Percentiles rank a stretch among this genome's conserved stretches.
Evolutionary conservation across 2,113 vertebrate species (phyloP).

Genomic region (Cavia porcellus): DNA sequence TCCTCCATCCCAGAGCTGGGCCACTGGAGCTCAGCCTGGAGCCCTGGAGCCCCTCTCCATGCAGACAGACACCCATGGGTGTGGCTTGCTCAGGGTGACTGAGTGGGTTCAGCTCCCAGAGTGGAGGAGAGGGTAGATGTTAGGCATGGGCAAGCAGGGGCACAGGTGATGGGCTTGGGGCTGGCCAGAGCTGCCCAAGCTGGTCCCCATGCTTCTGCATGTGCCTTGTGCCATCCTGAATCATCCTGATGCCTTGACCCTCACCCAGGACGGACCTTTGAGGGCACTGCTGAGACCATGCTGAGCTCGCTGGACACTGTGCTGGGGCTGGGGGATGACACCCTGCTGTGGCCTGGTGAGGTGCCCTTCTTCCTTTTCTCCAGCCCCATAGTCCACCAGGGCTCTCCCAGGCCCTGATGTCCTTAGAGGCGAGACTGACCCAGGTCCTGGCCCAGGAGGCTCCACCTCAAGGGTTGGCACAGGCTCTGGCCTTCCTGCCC

Average conservation of each 20-base stretch:
- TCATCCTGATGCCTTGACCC: background rate
- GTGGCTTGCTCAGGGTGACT: background rate
- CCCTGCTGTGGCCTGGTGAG: slow-evolving; percentile 96
- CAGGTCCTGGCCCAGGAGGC: background rate
- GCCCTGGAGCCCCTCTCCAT: background rate
- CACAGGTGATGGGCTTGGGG: background rate
- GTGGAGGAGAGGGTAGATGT: background rate
- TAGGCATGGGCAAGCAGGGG: background rate
- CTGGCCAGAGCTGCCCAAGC: background rate
- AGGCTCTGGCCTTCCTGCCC: background rate
- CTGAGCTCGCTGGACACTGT: slow-evolving; percentile 95
- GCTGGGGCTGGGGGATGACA: slow-evolving; percentile 91
- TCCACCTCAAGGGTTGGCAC: background rate
- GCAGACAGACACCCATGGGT: background rate
- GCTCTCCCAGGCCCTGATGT: background rate
- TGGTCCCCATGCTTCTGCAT: rapidly evolving
- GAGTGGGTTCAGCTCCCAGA: background rate
- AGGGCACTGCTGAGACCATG: slow-evolving; percentile 96
- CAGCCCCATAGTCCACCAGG: background rate
- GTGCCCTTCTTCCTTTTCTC: background rate
- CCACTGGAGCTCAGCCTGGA: background rate
- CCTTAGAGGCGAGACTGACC: background rate
- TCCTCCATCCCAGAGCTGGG: background rate
- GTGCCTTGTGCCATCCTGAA: background rate
- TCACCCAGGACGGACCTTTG: slow-evolving; percentile 94